Evolutionary conservation across 92 coral and sea anemone genomes (phyloP), one percentile per base, ranked within the genome.

Genomic region (Virgularia gustaviana): DNA sequence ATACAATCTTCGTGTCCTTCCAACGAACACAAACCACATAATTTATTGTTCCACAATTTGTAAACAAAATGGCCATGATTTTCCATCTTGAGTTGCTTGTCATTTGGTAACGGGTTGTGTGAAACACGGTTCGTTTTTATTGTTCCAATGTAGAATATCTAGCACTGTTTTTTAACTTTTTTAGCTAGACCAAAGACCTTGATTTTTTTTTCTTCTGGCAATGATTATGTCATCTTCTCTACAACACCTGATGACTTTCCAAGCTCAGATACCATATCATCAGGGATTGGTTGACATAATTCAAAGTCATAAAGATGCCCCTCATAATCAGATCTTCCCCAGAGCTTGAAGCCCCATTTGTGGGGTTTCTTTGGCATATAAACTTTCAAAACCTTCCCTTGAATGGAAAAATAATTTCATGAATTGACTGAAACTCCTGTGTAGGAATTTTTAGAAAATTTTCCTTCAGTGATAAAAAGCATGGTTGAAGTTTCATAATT

Each of bases 261-360:
- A 51, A 51, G 57, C 18, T 51, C 57, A 16, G 57, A 51, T n/a
- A 51, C 57, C 57, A 51, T 5, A n/a, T 51, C 24, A n/a, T 51
- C 57, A 6, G 57, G 57, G 5, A 51, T n/a, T 51, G 6, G n/a
- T 51, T 51, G 57, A 51, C 57, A 51, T 28, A 51, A 51, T 16
- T 51, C 57, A n/a, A 51, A 51, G 24, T 51, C 57, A n/a, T 51
- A 51, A 51, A n/a, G n/a, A n/a, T n/a, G n/a, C n/a, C n/a, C n/a
- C n/a, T n/a, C n/a, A n/a, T n/a, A n/a, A n/a, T n/a, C 57, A 6
- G 57, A 51, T 51, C 57, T 6, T 5, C 57, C 57, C 57, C 57
- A 51, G 24, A 51, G 57, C 57, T 51, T 51, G 57, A 51, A n/a
- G 5, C 57, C 57, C 57, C 57, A 51, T 28, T 51, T 51, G 18